A percentile compares a stretch with the other conserved stretches of the same genome.
Conservation (phyloP, 2,888 invertebrate species). For the Euzetes globulus region DNA sequence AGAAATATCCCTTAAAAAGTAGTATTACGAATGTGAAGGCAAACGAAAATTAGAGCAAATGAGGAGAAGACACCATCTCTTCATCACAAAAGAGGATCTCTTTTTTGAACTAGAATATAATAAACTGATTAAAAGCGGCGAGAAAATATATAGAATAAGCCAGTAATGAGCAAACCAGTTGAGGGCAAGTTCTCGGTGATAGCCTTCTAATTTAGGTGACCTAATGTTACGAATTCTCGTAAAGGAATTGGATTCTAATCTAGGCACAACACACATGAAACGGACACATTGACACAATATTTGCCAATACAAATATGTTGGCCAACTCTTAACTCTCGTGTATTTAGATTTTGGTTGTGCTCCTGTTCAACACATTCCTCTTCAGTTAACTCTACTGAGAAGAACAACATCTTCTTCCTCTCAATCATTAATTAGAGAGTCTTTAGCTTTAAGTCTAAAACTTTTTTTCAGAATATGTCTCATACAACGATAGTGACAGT, state of each 20-base stretch:
- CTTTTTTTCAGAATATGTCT: background rate
- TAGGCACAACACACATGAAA: background rate
- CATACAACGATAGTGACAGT: background rate
- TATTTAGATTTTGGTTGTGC: conserved; percentile 10
- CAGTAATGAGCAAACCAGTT: conserved; percentile 19
- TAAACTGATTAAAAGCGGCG: background rate
- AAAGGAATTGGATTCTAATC: background rate
- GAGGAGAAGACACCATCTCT: background rate
- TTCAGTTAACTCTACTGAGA: background rate
- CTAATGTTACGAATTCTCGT: conserved; percentile 22
- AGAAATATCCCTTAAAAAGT: background rate
- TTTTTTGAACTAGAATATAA: background rate
- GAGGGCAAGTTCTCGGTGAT: conserved; percentile 1
- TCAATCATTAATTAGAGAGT: background rate
- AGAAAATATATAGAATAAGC: conserved; percentile 1
- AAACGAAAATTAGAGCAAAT: background rate
- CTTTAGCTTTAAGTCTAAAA: background rate
- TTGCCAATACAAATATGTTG: conserved; percentile 22
- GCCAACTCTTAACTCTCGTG: background rate
- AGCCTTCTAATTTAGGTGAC: conserved; percentile 29
- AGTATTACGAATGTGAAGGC: no score
- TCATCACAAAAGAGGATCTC: conserved; percentile 26
- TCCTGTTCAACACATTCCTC: background rate
- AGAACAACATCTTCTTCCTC: background rate
- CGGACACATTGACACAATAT: conserved; percentile 29